Evolutionary conservation across 92 coral and sea anemone species (phyloP), one percentile per base, ranked within the genome.

Genomic region (Meandrina meandrites): DNA sequence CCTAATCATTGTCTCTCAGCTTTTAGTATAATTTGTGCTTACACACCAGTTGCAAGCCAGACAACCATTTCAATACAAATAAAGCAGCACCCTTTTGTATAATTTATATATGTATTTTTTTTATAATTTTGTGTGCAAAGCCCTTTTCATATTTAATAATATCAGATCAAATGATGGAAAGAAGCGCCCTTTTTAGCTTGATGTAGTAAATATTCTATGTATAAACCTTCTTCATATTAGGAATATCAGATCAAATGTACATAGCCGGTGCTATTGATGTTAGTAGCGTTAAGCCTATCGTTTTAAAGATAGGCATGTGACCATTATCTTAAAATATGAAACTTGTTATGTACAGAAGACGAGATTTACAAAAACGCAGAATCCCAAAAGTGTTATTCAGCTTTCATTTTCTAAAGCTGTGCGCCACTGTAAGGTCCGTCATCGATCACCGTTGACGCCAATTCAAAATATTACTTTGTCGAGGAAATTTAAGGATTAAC

Each of bases 351-450:
- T 11, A 27, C 31, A 66, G 35, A 22, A 27, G 71, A 66, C 34
- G 35, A 66, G 15, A 66, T 66, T 66, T 66, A 11, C 14, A 64
- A 28, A 28, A 62, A 66, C 0, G 34, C 14, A 60, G 22, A 60
- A 60, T 22, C 67, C 28, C 22, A 28, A 24, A 77, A 51, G 21
- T 42, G 28, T 28, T 77, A 51, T 77, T 15, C 36, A 34, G 16
- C 56, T 78, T 56, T 54, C 81, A 78, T 78, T 78, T 78, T 30
- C 81, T 78, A 12, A 54, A 4, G 81, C 7, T 53, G 7, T 53
- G 54, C 32, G 5, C 22, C 1, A 78, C 32, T 32, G 32, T 18
- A 31, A 24, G 27, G 31, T 7, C 53, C 53, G 53, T 79, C 13
- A 79, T 51, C 36, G 17, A 18, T 5, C 60, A 79, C 66, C 81